Evolutionary conservation across 2,888 invertebrate species (phyloP).

Genomic region (Xylocampa areola): DNA sequence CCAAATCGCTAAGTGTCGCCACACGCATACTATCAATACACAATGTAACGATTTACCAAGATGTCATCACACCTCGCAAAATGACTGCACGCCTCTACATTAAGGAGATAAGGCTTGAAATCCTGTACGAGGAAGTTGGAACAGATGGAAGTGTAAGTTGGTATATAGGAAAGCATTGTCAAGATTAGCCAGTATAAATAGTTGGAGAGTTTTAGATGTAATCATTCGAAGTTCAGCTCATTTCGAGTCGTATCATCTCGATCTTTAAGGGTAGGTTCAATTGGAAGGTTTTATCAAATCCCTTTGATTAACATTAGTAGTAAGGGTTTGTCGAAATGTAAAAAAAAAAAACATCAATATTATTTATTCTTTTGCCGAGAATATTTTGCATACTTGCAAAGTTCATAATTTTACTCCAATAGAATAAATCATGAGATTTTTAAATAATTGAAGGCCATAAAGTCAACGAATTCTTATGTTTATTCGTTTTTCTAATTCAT

Average conservation of each 20-base stretch:
- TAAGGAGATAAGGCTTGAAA: constrained; percentile 24
- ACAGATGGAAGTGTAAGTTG: constrained; percentile 32
- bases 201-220: constrained; percentile 61
- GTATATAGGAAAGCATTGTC: constrained; percentile 64
- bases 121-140: constrained; percentile 10
- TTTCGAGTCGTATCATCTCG: constrained; percentile 55
- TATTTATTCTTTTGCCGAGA: too few relatives aligned
- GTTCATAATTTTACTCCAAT: too few relatives aligned
- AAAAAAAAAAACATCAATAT: too few relatives aligned
- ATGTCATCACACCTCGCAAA: constrained; percentile 1
- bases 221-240: constrained; percentile 71
- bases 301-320: not conserved
- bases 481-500: not conserved
- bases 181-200: constrained; percentile 76
- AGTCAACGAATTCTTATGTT: not conserved
- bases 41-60: constrained; percentile 43
- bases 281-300: constrained; percentile 1
- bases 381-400: too few relatives aligned
- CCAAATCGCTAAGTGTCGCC: constrained; percentile 56
- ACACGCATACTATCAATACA: constrained; percentile 51
- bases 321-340: too few relatives aligned
- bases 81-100: constrained; percentile 6
- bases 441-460: too few relatives aligned
- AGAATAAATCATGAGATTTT: too few relatives aligned
- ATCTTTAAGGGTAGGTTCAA: constrained; percentile 43